Base-by-base conservation (phyloP, 1,140 invertebrate genomes). In the Drosophila nigromelanica region DNA sequence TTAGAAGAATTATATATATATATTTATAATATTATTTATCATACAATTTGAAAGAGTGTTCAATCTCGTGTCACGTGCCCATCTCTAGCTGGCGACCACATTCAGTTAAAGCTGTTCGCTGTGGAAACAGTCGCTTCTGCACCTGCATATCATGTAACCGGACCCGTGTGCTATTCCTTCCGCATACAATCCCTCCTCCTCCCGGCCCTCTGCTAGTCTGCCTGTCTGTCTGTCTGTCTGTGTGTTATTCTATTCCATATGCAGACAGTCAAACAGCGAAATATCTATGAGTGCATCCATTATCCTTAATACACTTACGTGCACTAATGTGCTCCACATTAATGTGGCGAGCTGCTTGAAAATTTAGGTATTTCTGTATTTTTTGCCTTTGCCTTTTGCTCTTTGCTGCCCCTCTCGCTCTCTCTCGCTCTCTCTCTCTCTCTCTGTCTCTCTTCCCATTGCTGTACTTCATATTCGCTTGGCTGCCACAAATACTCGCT, bases 281-380 rank as follows among this genome's bases (percentile, higher is more conserved):
- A 79, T 89, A 87, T 89, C 83, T 89, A 83, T 83, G 83, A 89
- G 79, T 89, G 85, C 83, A 89, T 89, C 85, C 83, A 89, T 89
- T 89, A 89, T 89, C 83, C 83, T 74, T 89, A 89, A 89, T 89
- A 89, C 79, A 89, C 83, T 89, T 89, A 89, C 79, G 83, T 79
- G 83, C 83, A 89, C 83, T 89, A 89, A 89, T 89, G 83, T 89
- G 85, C 83, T 79, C 83, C 47, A 82, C 83, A 89, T 89, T 87
- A 87, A 82, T 89, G 79, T 82, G 79, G 52, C 1, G 74, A 64
- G 62, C 73, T 86, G 81, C 78, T 80, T 82, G 51, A 71, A 89
- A 76, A 82, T 80, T 87, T 76, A 48, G 69, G 40, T 63, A 12
- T 24, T 67, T 66, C 15, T 43, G 4, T 15, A 33, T 54, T 15